These are phyloP conservation scores for Prionace glauca DNA, from an alignment of 2,797 vertebrate species.

Conservation along the genomic window DNA sequence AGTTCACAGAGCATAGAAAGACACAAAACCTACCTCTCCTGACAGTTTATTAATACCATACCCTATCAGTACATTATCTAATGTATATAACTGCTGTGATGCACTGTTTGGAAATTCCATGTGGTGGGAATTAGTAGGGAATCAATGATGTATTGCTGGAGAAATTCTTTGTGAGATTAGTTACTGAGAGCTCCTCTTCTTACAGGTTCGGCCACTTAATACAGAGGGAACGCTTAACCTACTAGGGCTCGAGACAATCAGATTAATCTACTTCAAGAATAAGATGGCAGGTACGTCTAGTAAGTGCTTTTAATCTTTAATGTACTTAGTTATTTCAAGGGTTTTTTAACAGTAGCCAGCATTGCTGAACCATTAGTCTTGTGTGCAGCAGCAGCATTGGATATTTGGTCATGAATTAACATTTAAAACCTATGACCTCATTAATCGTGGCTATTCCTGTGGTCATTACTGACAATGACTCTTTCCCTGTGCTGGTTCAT, in stretches of 20 bases:
- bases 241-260: constrained; percentile 84
- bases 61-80: neutral
- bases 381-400: no score
- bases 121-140: neutral
- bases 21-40: neutral
- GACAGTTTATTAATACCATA: neutral
- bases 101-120: neutral
- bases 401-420: neutral
- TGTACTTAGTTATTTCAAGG: neutral
- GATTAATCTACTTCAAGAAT: constrained; percentile 98
- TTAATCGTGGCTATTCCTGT: neutral
- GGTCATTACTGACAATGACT: neutral
- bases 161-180: no score
- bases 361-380: neutral
- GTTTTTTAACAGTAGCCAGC: no score
- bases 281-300: constrained; percentile 84
- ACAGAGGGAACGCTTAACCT: constrained; percentile 91
- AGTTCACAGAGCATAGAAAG: no score
- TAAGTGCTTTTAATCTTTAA: neutral
- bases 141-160: neutral
- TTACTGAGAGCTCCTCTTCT: constrained; percentile 9
- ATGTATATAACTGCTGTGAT: neutral
- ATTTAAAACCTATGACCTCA: neutral
- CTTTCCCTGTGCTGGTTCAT: neutral
- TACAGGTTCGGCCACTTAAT: constrained; percentile 89